Evolutionary conservation across 2,797 vertebrate species (phyloP).

Genomic region (Karalla daura): DNA sequence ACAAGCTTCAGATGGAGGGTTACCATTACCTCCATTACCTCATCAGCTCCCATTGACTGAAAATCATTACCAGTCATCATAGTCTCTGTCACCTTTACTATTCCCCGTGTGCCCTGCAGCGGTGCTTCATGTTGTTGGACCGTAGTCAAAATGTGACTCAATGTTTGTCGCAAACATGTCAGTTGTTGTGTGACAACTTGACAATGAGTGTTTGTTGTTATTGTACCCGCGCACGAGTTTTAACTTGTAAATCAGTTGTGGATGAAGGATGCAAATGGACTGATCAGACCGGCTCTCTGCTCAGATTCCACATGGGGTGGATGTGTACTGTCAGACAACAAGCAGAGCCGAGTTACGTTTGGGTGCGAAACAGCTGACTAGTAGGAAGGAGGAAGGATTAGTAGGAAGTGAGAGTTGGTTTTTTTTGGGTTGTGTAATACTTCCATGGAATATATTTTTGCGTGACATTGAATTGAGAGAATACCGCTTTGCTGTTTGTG

Average conservation of each 20-base stretch:
- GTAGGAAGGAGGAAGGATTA: too few species aligned
- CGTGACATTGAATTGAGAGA: too few species aligned
- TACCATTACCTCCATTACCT: constrained; percentile 22
- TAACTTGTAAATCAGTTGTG: constrained; percentile 74
- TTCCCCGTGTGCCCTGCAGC: not conserved
- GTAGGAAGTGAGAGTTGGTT: too few species aligned
- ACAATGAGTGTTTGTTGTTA: constrained; percentile 8
- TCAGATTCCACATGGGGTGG: constrained; percentile 42
- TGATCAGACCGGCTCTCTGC: not conserved
- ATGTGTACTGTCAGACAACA: not conserved
- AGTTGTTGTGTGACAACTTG: constrained; percentile 29
- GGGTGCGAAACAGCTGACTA: constrained; percentile 1
- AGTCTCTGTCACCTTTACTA: not conserved
- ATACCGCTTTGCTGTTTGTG: not conserved
- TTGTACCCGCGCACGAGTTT: constrained; percentile 35
- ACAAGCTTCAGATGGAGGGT: constrained; percentile 16
- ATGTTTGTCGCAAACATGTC: constrained; percentile 1
- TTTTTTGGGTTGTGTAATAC: too few species aligned
- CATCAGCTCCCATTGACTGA: constrained; percentile 10
- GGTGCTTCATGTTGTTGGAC: not conserved
- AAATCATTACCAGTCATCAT: not conserved
- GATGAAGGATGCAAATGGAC: constrained; percentile 69
- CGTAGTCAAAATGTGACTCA: not conserved
- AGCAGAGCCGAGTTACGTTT: constrained; percentile 7
- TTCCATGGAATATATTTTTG: too few species aligned